These are phyloP conservation scores for Fulmarus glacialis DNA, from an alignment of 2,113 vertebrate genomes.

Conservation along the genomic window DNA sequence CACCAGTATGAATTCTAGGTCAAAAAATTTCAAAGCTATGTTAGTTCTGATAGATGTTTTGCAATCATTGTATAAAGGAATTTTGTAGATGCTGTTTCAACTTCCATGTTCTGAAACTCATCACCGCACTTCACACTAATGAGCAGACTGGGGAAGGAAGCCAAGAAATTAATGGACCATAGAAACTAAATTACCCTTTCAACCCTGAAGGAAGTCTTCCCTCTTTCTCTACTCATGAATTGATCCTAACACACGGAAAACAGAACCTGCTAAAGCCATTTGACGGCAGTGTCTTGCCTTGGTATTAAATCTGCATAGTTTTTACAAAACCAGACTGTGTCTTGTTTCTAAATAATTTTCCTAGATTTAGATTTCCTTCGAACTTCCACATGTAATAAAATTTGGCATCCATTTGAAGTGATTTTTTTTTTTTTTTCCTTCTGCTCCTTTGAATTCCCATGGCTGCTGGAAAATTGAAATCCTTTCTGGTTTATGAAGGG, in stretches of 20 bases:
- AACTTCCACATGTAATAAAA: background rate
- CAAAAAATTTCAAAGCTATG: background rate
- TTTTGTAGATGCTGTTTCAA: slow-evolving; percentile 33
- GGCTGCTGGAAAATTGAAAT: slow-evolving; percentile 8
- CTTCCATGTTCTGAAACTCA: slow-evolving; percentile 43
- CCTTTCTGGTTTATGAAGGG: background rate
- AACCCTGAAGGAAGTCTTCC: slow-evolving; percentile 53
- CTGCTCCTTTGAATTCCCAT: background rate
- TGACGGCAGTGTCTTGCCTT: background rate
- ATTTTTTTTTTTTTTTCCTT: background rate
- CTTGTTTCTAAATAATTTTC: background rate
- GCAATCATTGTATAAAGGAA: background rate
- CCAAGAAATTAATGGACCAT: slow-evolving; percentile 64
- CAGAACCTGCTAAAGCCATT: slow-evolving; percentile 34
- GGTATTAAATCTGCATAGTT: background rate
- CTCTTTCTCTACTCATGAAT: background rate
- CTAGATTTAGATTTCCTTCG: background rate
- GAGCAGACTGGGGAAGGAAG: slow-evolving; percentile 41
- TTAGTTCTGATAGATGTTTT: slow-evolving; percentile 14
- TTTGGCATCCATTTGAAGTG: background rate
- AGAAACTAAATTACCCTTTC: slow-evolving; percentile 61
- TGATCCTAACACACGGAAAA: slow-evolving; percentile 20
- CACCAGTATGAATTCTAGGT: background rate
- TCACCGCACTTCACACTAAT: slow-evolving; percentile 22
- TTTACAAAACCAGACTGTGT: background rate